Base-by-base conservation (phyloP, 1,140 invertebrate genomes). In the Apis cerana region DNA sequence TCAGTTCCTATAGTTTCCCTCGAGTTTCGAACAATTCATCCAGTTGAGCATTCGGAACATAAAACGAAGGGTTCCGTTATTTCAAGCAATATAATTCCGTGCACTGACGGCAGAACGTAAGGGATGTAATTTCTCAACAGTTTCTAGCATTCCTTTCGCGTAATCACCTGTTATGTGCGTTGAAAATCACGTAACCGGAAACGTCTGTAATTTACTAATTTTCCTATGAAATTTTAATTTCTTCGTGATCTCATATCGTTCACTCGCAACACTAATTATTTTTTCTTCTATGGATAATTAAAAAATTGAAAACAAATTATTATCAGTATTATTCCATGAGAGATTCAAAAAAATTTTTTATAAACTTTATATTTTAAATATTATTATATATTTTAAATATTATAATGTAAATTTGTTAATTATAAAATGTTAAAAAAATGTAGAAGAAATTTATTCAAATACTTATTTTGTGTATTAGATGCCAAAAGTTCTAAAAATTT, bases 91-190 rank as follows among this genome's bases (percentile, higher is more conserved):
- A 43, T 78, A 69, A 78, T 78, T 70, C 48, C 62, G 65, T 69
- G 15, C 27, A 13, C 9, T 64, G 52, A 77, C 64, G 27, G 58
- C 10, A 5, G 23, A 80, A 72, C 78, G 43, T 69, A 9, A 43
- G 69, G 69, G 78, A 80, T 80, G 50, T 64, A 80, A 80, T 74
- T 80, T 80, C 67, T 62, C 78, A 72, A 21, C 19, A 64, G 78
- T 80, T 72, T 64, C 50, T 54, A 52, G 50, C 68, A 74, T 80
- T 80, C 78, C 69, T 19, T 50, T 52, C 27, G 58, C 15, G 48
- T 80, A 80, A 80, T 80, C 78, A 74, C 69, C 68, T 72, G 58
- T 64, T 80, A 52, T 48, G 13, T 19, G 23, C 59, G 48, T 80
- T 62, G 19, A 8, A 10, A 59, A 62, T 56, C 78, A 72, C 68